Evolutionary conservation across 1,140 invertebrate genomes (phyloP).

Genomic region (Penaeus vannamei): DNA sequence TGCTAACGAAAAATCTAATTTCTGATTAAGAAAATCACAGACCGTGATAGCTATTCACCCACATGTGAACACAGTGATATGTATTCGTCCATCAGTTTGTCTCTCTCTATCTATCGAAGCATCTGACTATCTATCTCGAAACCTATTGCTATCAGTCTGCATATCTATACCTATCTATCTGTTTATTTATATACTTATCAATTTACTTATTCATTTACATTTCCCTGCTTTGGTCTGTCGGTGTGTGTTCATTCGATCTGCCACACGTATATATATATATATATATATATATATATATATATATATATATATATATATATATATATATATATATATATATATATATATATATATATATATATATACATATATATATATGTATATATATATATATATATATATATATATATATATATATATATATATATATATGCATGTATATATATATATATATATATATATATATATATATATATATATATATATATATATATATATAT

Average conservation of each 20-base stretch:
- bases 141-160: background rate
- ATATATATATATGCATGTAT: background rate
- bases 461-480: conserved; percentile 28
- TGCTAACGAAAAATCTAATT: too few relatives aligned
- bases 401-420: conserved; percentile 14
- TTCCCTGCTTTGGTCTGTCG: background rate
- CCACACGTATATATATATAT: background rate
- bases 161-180: background rate
- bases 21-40: too few relatives aligned
- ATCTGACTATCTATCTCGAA: background rate
- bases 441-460: conserved; percentile 9
- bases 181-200: too few relatives aligned
- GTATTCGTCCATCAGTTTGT: too few relatives aligned
- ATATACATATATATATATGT: background rate
- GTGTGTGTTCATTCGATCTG: background rate
- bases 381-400: conserved; percentile 17
- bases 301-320: conserved; percentile 19
- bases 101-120: too few relatives aligned
- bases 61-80: too few relatives aligned
- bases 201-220: too few relatives aligned
- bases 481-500: conserved; percentile 17
- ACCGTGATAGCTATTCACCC: too few relatives aligned
- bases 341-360: conserved; percentile 28
- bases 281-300: conserved; percentile 19
- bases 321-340: conserved; percentile 5